These are phyloP conservation scores for Halictus ligatus DNA, from an alignment of 2,888 invertebrate species.

Conservation along the genomic window DNA sequence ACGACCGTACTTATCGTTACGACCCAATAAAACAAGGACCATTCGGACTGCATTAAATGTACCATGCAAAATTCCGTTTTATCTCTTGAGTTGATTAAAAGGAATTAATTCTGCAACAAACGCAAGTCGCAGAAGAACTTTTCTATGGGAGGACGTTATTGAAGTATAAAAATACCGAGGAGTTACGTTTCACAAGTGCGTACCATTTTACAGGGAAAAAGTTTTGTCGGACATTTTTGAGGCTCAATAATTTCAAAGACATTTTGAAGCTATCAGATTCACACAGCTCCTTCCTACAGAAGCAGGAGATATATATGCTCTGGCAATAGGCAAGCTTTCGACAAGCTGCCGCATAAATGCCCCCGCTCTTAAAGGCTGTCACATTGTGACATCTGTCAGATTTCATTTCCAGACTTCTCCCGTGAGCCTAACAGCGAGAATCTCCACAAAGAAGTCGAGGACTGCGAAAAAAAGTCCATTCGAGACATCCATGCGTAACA, in stretches of 20 bases:
- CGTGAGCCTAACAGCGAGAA: neutral
- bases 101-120: neutral
- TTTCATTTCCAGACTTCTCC: constrained; percentile 41
- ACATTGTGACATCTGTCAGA: constrained; percentile 49
- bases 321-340: constrained; percentile 37
- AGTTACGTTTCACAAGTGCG: neutral
- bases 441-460: neutral
- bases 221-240: constrained; percentile 9
- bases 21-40: too few relatives aligned
- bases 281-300: constrained; percentile 17
- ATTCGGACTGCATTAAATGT: too few relatives aligned
- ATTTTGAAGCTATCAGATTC: constrained; percentile 42
- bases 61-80: too few relatives aligned
- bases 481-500: neutral
- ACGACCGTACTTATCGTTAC: too few relatives aligned
- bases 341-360: constrained; percentile 52
- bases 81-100: too few relatives aligned
- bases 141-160: neutral
- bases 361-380: constrained; percentile 33
- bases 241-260: constrained; percentile 22
- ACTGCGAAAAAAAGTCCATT: neutral
- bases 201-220: neutral
- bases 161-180: neutral
- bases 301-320: constrained; percentile 22
- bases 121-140: neutral